Evolutionary conservation across 1,140 invertebrate genomes (phyloP).

Genomic region (Pseudachorutes palmiensis): DNA sequence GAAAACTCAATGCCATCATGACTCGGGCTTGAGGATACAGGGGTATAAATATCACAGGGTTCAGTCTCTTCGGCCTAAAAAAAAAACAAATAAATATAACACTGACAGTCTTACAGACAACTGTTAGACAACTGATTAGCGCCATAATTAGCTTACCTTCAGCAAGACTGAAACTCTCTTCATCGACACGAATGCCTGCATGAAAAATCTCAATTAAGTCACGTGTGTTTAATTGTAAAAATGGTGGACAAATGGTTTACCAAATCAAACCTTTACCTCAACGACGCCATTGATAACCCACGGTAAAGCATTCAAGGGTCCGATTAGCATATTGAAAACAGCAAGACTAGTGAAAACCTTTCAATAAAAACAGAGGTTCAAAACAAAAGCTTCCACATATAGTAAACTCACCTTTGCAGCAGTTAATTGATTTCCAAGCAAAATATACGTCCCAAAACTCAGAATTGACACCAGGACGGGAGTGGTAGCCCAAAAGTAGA

Average conservation of each 20-base stretch:
- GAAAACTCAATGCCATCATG: constrained; percentile 43
- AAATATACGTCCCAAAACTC: constrained; percentile 81
- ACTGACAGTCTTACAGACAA: constrained; percentile 9
- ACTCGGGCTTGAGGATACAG: neutral
- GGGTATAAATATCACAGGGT: constrained; percentile 16
- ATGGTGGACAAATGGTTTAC: too few species aligned
- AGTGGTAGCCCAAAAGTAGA: constrained; percentile 99
- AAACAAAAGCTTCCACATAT: constrained; percentile 3
- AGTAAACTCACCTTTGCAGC: constrained; percentile 62
- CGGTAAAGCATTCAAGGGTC: constrained; percentile 92
- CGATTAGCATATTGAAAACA: constrained; percentile 90
- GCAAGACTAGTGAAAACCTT: constrained; percentile 88
- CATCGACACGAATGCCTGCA: too few species aligned
- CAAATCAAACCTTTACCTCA: constrained; percentile 89
- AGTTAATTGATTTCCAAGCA: constrained; percentile 69
- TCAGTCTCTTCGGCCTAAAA: constrained; percentile 29
- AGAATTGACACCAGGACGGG: constrained; percentile 87
- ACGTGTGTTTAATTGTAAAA: too few species aligned
- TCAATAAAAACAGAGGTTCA: constrained; percentile 15
- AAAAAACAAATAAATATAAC: neutral
- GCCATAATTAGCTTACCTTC: constrained; percentile 46
- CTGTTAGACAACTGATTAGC: neutral
- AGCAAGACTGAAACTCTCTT: constrained; percentile 69
- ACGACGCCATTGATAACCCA: constrained; percentile 96
- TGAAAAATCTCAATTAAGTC: too few species aligned